phyloP scores from a whole-genome alignment of 2,113 vertebrate species.

The Notothenia coriiceps region DNA sequence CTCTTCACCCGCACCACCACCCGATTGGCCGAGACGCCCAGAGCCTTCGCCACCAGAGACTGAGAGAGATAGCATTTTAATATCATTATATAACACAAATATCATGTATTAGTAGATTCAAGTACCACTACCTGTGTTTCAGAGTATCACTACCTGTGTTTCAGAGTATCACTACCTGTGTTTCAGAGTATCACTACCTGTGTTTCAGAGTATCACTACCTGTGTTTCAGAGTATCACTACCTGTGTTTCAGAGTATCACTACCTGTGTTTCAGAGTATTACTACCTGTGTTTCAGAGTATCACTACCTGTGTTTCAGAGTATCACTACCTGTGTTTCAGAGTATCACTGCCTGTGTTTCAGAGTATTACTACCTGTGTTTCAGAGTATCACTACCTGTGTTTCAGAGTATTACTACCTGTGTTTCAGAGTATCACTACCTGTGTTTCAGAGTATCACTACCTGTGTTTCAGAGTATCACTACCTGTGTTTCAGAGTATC shows the following conservation, averaged over 20 bases:
- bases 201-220: background rate
- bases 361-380: background rate
- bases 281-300: background rate
- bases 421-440: background rate
- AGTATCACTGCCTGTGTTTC: background rate
- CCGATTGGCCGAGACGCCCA: slow-evolving; percentile 90
- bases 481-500: background rate
- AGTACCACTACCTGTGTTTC: too few species aligned
- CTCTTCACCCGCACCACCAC: slow-evolving; percentile 93
- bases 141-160: too few species aligned
- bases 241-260: background rate
- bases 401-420: background rate
- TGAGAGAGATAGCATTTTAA: slow-evolving; percentile 22
- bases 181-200: background rate
- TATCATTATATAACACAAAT: too few species aligned
- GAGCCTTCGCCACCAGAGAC: slow-evolving; percentile 86
- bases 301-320: background rate
- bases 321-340: background rate
- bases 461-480: background rate
- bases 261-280: background rate
- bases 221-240: background rate
- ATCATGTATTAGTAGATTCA: too few species aligned
- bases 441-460: background rate
- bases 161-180: background rate
- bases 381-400: background rate